A percentile compares a stretch with the other conserved stretches of the same genome.
phyloP scores from a whole-genome alignment of 1,140 invertebrate genomes.

The Rhyzopertha dominica region DNA sequence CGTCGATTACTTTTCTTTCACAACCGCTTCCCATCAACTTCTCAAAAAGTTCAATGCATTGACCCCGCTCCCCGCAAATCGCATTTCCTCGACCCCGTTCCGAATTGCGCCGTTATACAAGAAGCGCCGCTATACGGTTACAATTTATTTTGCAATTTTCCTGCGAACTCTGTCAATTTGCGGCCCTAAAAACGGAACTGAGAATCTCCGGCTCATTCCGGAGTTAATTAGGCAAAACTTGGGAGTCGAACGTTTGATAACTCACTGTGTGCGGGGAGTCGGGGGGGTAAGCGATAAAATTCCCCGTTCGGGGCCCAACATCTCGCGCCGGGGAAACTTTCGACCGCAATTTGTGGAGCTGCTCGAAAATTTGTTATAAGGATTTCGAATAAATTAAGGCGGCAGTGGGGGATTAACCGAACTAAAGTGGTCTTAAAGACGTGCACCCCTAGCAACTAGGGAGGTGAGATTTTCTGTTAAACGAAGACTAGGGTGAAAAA shows the following conservation, averaged over 20 bases:
- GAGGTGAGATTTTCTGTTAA: too few relatives aligned
- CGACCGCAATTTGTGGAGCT: conserved; percentile 29
- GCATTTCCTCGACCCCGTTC: too few relatives aligned
- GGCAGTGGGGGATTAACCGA: conserved; percentile 2
- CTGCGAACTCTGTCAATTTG: conserved; percentile 18
- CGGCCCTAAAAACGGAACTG: conserved; percentile 17
- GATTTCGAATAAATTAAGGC: conserved; percentile 27
- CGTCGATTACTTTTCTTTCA: too few relatives aligned
- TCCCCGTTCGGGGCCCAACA: conserved; percentile 9
- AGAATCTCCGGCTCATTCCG: conserved; percentile 28
- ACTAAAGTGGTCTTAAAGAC: too few relatives aligned
- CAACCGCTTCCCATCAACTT: too few relatives aligned
- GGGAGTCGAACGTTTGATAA: conserved; percentile 27
- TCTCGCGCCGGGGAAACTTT: conserved; percentile 22
- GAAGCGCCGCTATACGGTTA: conserved; percentile 4
- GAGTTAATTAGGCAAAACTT: conserved; percentile 33
- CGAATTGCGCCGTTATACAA: too few relatives aligned
- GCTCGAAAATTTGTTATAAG: conserved; percentile 29
- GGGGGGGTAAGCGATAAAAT: conserved; percentile 29
- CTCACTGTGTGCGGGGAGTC: conserved; percentile 22
- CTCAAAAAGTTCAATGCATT: too few relatives aligned
- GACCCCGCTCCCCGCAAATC: too few relatives aligned
- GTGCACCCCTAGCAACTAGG: too few relatives aligned
- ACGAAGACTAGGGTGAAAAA: too few relatives aligned
- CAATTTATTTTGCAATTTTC: conserved; percentile 17